These are phyloP conservation scores for Bovichtus diacanthus DNA, from an alignment of 2,797 vertebrate genomes.

Conservation along the genomic window DNA sequence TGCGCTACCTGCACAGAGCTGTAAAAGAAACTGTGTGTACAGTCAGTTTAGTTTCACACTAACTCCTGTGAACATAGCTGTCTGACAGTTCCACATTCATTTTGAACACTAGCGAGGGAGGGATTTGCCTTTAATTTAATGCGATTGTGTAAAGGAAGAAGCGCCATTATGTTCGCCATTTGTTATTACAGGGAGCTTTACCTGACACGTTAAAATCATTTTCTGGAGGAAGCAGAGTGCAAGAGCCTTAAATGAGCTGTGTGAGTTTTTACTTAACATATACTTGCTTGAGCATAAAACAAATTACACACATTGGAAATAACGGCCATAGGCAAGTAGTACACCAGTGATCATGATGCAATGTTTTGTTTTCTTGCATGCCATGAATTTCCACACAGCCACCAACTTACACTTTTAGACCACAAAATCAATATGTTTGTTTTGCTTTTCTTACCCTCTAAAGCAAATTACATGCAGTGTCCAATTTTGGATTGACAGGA, in stretches of 20 bases:
- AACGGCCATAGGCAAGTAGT: background rate
- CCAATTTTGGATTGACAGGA: background rate
- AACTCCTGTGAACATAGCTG: background rate
- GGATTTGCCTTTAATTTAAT: background rate
- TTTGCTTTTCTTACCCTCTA: background rate
- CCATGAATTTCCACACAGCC: slow-evolving; percentile 24
- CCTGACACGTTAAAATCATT: background rate
- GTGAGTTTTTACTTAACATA: slow-evolving; percentile 28
- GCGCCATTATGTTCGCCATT: background rate
- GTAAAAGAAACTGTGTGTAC: background rate
- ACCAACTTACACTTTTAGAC: background rate
- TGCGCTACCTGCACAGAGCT: slow-evolving; percentile 13
- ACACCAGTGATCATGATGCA: slow-evolving; percentile 49
- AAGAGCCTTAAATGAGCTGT: too few relatives aligned
- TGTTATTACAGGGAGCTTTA: background rate
- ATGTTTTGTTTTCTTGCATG: slow-evolving; percentile 43
- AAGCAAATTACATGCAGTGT: background rate
- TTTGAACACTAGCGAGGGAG: background rate
- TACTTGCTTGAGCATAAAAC: background rate
- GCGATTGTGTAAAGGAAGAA: background rate
- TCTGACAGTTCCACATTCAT: background rate
- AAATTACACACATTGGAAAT: background rate
- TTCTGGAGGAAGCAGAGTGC: background rate
- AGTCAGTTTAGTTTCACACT: background rate
- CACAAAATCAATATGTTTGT: background rate